Evolutionary conservation across 2,113 vertebrate genomes (phyloP).

Genomic region (Pachypanchax playfairii): DNA sequence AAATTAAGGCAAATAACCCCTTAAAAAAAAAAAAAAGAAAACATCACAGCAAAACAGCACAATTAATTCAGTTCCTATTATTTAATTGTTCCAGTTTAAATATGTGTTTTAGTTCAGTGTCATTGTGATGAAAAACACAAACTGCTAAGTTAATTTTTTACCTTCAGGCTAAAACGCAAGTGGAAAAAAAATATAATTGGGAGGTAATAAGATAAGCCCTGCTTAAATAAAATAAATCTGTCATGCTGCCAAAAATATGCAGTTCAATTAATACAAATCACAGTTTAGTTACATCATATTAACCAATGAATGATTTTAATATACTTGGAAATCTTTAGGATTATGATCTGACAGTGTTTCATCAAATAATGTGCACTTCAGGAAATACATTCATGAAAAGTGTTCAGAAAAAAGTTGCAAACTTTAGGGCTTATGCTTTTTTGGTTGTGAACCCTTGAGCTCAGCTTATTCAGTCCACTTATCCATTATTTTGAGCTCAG

Average conservation of each 20-base stretch:
- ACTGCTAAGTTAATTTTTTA: constrained; percentile 30
- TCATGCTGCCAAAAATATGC: constrained; percentile 51
- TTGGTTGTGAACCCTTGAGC: too few species aligned
- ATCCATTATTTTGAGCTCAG: too few species aligned
- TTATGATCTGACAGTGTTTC: not conserved
- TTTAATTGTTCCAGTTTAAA: constrained; percentile 5
- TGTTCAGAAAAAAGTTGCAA: not conserved
- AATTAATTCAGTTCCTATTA: constrained; percentile 1
- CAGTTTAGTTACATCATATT: constrained; percentile 28
- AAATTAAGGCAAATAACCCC: too few species aligned
- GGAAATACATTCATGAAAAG: too few species aligned
- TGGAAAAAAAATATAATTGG: constrained; percentile 30
- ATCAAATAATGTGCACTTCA: too few species aligned
- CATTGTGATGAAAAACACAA: constrained; percentile 37
- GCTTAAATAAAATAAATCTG: constrained; percentile 38
- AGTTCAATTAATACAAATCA: constrained; percentile 60
- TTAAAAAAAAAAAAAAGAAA: too few species aligned
- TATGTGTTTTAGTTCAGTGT: constrained; percentile 15
- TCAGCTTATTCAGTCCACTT: too few species aligned
- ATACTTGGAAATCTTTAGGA: too few species aligned
- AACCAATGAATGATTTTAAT: constrained; percentile 1
- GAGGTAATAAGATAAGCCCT: constrained; percentile 53
- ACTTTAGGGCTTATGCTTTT: too few species aligned
- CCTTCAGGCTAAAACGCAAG: constrained; percentile 32
- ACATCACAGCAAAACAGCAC: too few species aligned